These are phyloP conservation scores for Operophtera brumata DNA, from an alignment of 2,888 invertebrate species.

Conservation along the genomic window DNA sequence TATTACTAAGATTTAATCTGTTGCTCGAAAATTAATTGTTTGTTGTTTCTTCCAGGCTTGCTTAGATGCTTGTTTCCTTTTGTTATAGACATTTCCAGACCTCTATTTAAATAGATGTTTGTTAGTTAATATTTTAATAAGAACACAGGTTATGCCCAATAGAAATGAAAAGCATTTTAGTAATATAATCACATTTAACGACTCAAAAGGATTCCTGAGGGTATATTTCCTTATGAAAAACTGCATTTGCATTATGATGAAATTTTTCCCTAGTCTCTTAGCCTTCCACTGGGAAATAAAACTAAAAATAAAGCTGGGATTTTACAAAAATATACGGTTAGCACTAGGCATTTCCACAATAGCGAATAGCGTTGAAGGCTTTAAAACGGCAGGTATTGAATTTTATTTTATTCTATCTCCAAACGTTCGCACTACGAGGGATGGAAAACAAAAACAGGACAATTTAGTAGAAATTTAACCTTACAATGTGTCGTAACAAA, in stretches of 20 bases:
- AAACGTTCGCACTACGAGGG: constrained; percentile 32
- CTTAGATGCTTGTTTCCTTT: constrained; percentile 12
- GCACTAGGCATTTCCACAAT: constrained; percentile 34
- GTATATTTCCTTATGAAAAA: constrained; percentile 1
- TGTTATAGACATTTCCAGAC: constrained; percentile 10
- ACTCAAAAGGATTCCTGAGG: constrained; percentile 1
- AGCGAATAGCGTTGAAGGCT: constrained; percentile 21
- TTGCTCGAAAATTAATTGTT: constrained; percentile 17
- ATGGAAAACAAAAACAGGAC: constrained; percentile 20
- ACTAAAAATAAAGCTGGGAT: constrained; percentile 7
- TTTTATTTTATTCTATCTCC: constrained; percentile 44
- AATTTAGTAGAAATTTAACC: constrained; percentile 5
- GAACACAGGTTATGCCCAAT: not conserved
- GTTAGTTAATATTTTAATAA: constrained; percentile 12
- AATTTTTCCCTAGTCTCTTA: constrained; percentile 9
- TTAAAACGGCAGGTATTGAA: constrained; percentile 38
- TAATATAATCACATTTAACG: not conserved
- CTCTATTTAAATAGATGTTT: constrained; percentile 5
- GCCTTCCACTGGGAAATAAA: constrained; percentile 12
- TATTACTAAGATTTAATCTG: constrained; percentile 25
- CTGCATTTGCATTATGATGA: constrained; percentile 2
- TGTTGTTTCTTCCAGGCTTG: constrained; percentile 16
- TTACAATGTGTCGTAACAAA: constrained; percentile 4
- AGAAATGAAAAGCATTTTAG: not conserved
- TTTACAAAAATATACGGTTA: constrained; percentile 18